Conservation (phyloP, 2,888 invertebrate genomes). For the Serripes groenlandicus region DNA sequence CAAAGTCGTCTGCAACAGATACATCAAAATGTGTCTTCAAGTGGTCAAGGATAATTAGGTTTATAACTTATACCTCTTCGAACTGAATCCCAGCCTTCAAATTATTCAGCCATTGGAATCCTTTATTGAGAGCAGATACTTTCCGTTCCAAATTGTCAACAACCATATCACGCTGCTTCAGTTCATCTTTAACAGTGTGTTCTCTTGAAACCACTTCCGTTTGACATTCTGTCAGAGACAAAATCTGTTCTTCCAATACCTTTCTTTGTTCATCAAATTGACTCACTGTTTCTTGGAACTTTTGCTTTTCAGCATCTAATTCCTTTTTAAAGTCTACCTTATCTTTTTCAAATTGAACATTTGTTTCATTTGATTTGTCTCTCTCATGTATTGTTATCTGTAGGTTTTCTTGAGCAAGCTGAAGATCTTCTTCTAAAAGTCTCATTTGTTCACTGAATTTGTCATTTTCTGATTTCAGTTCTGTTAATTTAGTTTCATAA, state of each 20-base stretch:
- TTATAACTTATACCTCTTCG: slow-evolving; percentile 45
- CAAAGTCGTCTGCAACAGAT: no score
- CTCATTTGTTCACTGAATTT: slow-evolving; percentile 38
- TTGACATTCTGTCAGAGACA: slow-evolving; percentile 48
- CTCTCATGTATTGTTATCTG: slow-evolving; percentile 45
- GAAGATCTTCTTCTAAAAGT: slow-evolving; percentile 52
- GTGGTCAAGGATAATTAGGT: no score
- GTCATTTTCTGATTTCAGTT: slow-evolving; percentile 42
- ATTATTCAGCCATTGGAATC: slow-evolving; percentile 55
- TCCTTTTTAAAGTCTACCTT: slow-evolving; percentile 37
- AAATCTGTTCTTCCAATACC: slow-evolving; percentile 54
- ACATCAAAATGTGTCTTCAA: no score
- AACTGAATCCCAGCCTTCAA: slow-evolving; percentile 39
- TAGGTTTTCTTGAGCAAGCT: slow-evolving; percentile 52
- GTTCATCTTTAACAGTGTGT: slow-evolving; percentile 36
- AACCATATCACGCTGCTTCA: background rate
- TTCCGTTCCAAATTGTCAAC: slow-evolving; percentile 47
- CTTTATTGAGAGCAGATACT: slow-evolving; percentile 43
- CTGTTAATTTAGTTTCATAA: slow-evolving; percentile 62
- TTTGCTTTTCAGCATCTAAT: slow-evolving; percentile 20
- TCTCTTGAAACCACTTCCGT: slow-evolving; percentile 30
- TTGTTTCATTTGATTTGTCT: slow-evolving; percentile 17
- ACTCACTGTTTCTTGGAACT: background rate
- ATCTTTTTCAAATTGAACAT: slow-evolving; percentile 7
- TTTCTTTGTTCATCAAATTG: slow-evolving; percentile 21